Evolutionary conservation across 92 coral and sea anemone species (phyloP).

Genomic region (Actinostola sp.): DNA sequence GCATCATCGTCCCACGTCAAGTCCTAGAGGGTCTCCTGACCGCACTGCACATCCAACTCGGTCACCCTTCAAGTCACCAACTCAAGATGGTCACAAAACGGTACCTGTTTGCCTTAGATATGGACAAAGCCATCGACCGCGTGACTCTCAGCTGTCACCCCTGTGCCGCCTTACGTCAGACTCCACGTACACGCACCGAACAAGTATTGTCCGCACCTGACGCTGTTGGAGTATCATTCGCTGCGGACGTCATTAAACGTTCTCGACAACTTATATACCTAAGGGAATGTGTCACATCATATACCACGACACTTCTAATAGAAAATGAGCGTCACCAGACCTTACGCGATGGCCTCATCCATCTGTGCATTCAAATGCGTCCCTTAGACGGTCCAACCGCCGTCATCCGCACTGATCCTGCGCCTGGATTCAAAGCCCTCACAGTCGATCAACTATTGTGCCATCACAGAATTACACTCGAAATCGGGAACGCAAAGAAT

Average conservation of each 20-base stretch:
- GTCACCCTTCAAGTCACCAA: conserved; percentile 58
- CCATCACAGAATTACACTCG: conserved; percentile 42
- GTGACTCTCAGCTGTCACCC: conserved; percentile 39
- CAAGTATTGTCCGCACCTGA: conserved; percentile 56
- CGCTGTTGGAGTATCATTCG: conserved; percentile 43
- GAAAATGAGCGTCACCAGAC: conserved; percentile 47
- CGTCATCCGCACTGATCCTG: conserved; percentile 64
- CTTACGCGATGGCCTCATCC: conserved; percentile 46
- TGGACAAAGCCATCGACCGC: conserved; percentile 55
- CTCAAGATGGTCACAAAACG: conserved; percentile 55
- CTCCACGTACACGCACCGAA: conserved; percentile 40
- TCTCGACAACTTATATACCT: conserved; percentile 56
- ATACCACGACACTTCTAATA: conserved; percentile 41
- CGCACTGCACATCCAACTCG: conserved; percentile 60
- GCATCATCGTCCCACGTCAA: conserved; percentile 59
- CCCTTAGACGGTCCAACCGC: conserved; percentile 61
- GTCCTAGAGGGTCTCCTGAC: conserved; percentile 64
- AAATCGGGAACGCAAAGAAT: conserved; percentile 57
- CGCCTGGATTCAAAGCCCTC: conserved; percentile 60
- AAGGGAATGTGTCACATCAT: conserved; percentile 48
- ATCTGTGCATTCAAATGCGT: conserved; percentile 58
- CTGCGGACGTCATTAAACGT: conserved; percentile 58
- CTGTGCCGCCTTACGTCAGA: conserved; percentile 49
- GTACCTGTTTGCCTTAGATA: conserved; percentile 59
- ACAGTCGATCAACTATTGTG: conserved; percentile 43